Conservation (phyloP, 2,888 invertebrate species). For the Charanyca ferruginea region DNA sequence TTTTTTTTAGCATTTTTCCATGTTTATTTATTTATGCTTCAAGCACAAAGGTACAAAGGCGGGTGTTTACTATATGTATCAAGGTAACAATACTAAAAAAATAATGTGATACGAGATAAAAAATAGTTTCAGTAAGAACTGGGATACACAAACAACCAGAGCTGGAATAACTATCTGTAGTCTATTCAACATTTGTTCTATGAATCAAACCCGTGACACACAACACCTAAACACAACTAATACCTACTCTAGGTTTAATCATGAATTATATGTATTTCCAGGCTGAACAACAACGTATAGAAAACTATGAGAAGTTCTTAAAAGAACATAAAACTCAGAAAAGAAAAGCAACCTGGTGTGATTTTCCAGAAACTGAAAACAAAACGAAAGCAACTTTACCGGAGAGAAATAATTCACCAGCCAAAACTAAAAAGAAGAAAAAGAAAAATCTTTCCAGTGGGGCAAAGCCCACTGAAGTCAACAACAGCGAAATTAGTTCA, state of each 20-base stretch:
- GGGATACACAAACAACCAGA: too few species aligned
- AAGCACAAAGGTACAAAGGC: too few species aligned
- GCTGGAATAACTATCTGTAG: too few species aligned
- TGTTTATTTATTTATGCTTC: too few species aligned
- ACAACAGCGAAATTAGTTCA: constrained; percentile 4
- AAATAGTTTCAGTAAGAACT: too few species aligned
- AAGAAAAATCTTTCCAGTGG: constrained; percentile 56
- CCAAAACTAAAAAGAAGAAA: constrained; percentile 69
- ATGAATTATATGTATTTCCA: constrained; percentile 66
- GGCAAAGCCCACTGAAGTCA: constrained; percentile 11
- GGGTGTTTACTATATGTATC: too few species aligned
- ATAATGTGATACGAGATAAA: too few species aligned
- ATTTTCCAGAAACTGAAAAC: constrained; percentile 83
- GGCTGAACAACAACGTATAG: constrained; percentile 88
- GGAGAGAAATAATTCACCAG: constrained; percentile 38
- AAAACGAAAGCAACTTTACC: constrained; percentile 13
- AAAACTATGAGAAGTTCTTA: constrained; percentile 89
- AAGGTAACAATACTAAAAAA: too few species aligned
- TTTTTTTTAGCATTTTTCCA: too few species aligned
- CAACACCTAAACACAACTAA: too few species aligned
- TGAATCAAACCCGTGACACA: too few species aligned
- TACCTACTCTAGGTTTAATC: background rate
- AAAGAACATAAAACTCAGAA: constrained; percentile 87
- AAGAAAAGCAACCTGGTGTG: constrained; percentile 90
- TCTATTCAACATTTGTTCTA: too few species aligned